Conservation (phyloP, 2,113 vertebrate genomes). For the Plecturocebus donacophilus region DNA sequence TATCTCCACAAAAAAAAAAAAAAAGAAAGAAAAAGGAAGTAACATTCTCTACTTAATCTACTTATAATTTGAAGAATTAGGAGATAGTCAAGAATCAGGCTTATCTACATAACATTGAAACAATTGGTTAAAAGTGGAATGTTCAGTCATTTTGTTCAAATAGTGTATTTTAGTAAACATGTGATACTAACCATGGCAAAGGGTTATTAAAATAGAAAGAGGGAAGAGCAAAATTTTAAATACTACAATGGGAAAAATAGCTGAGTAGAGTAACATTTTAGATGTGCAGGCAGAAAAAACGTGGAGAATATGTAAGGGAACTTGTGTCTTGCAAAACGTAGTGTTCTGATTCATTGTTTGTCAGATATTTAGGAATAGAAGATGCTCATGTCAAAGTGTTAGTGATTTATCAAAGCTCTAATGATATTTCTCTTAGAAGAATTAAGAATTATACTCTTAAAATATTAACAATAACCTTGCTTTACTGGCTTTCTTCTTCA, state of each 20-base stretch:
- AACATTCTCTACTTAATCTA: not conserved
- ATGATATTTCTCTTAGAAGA: conserved; percentile 12
- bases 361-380: conserved; percentile 31
- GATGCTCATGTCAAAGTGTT: not conserved
- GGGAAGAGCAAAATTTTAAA: conserved; percentile 42
- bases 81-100: not conserved
- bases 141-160: conserved; percentile 7
- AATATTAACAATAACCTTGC: not conserved
- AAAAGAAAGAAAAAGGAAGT: not conserved
- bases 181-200: not conserved
- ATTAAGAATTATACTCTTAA: conserved; percentile 29
- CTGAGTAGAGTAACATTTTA: conserved; percentile 25
- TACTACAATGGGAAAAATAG: conserved; percentile 20
- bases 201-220: not conserved
- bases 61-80: not conserved
- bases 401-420: conserved; percentile 28
- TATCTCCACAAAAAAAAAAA: too few relatives aligned
- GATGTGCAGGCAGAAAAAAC: not conserved
- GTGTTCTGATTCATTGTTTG: conserved; percentile 38
- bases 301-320: conserved; percentile 25
- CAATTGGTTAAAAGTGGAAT: not conserved
- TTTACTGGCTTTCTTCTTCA: conserved; percentile 19
- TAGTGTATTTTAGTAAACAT: conserved; percentile 34
- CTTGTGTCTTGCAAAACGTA: not conserved
- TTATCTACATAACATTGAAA: conserved; percentile 24